phyloP scores from a whole-genome alignment of 1,140 invertebrate genomes.

The Drosophila nannoptera region DNA sequence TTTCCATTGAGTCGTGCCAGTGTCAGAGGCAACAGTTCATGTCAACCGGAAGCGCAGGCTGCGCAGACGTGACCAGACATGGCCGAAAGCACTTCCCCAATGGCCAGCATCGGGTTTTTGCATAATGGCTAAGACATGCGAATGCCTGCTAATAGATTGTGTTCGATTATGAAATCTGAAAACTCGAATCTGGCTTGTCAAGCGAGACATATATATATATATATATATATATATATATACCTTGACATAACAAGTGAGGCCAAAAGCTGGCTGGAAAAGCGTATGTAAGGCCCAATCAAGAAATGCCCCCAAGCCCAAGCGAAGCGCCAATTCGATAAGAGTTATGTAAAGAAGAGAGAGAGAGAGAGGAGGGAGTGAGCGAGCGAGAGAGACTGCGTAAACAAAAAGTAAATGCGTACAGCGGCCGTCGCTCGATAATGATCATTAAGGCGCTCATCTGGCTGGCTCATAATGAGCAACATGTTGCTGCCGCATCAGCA shows the following conservation, averaged over 20 bases:
- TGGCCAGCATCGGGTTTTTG: slow-evolving; percentile 40
- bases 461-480: slow-evolving; percentile 28
- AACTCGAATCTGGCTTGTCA: slow-evolving; percentile 56
- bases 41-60: slow-evolving; percentile 33
- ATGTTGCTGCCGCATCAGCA: slow-evolving; percentile 37
- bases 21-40: slow-evolving; percentile 9
- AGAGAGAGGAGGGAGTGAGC: too few relatives aligned
- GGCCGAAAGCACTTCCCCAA: slow-evolving; percentile 23
- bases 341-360: slow-evolving; percentile 3
- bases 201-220: too few relatives aligned
- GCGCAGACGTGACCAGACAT: slow-evolving; percentile 47
- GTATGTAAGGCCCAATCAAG: slow-evolving; percentile 30
- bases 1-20: slow-evolving; percentile 15
- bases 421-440: slow-evolving; percentile 4
- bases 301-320: slow-evolving; percentile 15
- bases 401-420: slow-evolving; percentile 29
- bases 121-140: slow-evolving; percentile 62
- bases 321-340: slow-evolving; percentile 15
- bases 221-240: too few relatives aligned
- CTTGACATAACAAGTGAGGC: too few relatives aligned
- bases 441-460: background rate
- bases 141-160: slow-evolving; percentile 33
- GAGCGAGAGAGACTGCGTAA: too few relatives aligned
- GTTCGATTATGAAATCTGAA: slow-evolving; percentile 57
- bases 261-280: slow-evolving; percentile 25